A percentile compares a stretch with the other conserved stretches of the same genome.
phyloP scores from a whole-genome alignment of 2,113 vertebrate genomes.

The Cephalophus harveyi region DNA sequence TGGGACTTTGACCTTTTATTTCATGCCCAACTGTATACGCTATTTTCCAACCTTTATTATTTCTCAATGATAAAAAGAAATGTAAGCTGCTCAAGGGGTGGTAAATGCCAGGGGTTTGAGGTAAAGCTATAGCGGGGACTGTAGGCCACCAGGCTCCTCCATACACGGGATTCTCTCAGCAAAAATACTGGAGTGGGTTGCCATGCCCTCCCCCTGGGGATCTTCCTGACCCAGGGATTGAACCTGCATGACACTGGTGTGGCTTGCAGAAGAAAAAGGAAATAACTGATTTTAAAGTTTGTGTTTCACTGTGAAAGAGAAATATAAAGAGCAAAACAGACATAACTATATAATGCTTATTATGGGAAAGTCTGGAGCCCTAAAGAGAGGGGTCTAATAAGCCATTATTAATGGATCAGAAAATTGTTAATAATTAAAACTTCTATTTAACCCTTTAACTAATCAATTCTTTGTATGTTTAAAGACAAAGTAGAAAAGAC shows the following conservation, averaged over 20 bases:
- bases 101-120: neutral
- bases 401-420: neutral
- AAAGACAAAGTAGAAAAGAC: neutral
- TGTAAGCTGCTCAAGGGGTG: neutral
- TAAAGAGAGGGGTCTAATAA: neutral
- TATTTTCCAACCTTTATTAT: neutral
- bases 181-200: no score
- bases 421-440: neutral
- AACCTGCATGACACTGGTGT: no score
- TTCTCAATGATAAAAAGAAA: constrained; percentile 2
- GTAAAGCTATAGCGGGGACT: neutral
- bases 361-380: neutral
- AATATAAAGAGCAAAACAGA: neutral
- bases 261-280: neutral
- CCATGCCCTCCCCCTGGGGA: no score
- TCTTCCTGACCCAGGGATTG: no score
- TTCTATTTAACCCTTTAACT: neutral
- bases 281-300: neutral
- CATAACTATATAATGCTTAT: neutral
- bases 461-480: neutral
- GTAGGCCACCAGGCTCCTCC: no score
- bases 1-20: neutral
- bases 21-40: neutral
- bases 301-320: neutral
- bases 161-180: no score